Base-by-base conservation (phyloP, 1,140 invertebrate genomes). In the Drosophila teissieri region DNA sequence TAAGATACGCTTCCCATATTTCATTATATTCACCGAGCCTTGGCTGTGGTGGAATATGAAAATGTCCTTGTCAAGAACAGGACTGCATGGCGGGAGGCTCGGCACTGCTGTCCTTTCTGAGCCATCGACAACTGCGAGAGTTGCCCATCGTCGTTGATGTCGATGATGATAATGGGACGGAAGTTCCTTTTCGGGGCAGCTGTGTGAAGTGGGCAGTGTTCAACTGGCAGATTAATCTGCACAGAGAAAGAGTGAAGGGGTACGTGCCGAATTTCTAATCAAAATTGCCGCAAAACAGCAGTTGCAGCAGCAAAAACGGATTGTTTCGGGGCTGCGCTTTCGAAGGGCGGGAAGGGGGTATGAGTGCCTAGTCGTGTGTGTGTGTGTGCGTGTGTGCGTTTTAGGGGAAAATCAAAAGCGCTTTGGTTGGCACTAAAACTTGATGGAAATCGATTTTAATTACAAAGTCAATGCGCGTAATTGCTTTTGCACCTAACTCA, bases 391-490 rank as follows among this genome's bases (percentile, higher is more conserved):
- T 4, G 37, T 37, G 12, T 14, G 61, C 55, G 60, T 36, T 46
- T 46, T 63, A 63, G 49, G 54, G 37, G 73, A 48, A 77, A 78
- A 78, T 85, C 80, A 73, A 85, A 84, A 77, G 73, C 72, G 58
- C 84, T 86, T 77, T 69, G 65, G 69, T 45, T 61, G 51, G 49
- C 83, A 67, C 53, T 80, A 83, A 89, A 88, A 83, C 62, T 89
- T 89, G 83, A 77, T 89, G 80, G 70, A 84, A 88, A 88, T 88
- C 84, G 84, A 88, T 88, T 89, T 89, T 90, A 90, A 90, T 89
- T 89, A 89, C 84, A 89, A 89, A 89, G 84, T 80, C 84, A 78
- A 80, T 84, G 84, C 80, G 84, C 84, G 80, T 89, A 88, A 88
- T 88, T 88, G 84, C 84, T 80, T 80, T 83, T 88, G 68, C 82